Evolutionary conservation across 2,888 invertebrate species (phyloP).

Genomic region (Dryomyza anilis): DNA sequence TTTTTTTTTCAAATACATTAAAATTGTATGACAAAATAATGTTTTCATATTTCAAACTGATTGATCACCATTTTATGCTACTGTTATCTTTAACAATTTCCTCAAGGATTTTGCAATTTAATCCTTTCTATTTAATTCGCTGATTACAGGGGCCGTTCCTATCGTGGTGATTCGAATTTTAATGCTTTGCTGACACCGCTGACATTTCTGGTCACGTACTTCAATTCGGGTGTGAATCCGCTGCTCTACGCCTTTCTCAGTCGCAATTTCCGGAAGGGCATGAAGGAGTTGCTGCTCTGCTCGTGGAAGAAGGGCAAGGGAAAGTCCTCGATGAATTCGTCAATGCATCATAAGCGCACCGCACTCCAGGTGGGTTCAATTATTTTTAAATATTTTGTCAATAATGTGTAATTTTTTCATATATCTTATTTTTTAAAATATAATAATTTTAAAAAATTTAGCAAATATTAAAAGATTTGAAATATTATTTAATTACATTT

Average conservation of each 20-base stretch:
- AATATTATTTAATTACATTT: too few species aligned
- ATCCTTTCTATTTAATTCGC: neutral
- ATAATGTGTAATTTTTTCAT: too few species aligned
- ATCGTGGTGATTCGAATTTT: conserved; percentile 75
- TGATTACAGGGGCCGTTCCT: conserved; percentile 64
- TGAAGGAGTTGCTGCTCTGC: conserved; percentile 79
- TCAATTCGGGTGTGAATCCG: conserved; percentile 90
- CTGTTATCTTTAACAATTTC: neutral
- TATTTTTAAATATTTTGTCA: too few species aligned
- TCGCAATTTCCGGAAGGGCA: conserved; percentile 81
- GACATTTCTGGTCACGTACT: conserved; percentile 85
- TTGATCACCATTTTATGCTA: too few species aligned
- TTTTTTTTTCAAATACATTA: too few species aligned
- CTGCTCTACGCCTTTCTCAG: conserved; percentile 86
- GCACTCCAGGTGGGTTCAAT: conserved; percentile 57
- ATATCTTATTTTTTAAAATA: neutral
- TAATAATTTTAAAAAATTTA: neutral
- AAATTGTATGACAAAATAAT: neutral
- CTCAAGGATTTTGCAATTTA: neutral
- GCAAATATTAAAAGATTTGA: too few species aligned
- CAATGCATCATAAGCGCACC: conserved; percentile 59
- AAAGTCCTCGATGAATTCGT: conserved; percentile 57
- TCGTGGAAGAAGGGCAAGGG: conserved; percentile 61
- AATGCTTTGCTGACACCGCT: conserved; percentile 81
- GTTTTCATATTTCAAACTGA: neutral